Conservation (phyloP, 2,113 vertebrate genomes). For the Rhea americana region DNA sequence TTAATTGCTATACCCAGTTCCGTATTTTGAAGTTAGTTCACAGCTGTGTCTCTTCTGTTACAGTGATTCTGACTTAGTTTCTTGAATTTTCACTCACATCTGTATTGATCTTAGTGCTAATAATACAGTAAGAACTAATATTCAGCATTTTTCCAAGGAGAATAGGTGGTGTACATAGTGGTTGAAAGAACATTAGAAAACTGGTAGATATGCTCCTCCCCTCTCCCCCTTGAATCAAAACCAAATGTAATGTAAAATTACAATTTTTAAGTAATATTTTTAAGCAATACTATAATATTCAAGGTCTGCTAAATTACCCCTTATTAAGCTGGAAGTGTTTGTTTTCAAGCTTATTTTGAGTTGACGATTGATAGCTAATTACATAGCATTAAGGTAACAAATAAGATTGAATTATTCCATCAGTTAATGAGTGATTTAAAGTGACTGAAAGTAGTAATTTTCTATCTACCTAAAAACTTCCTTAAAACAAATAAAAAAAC, state of each 20-base stretch:
- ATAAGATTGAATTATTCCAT: neutral
- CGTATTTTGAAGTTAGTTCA: neutral
- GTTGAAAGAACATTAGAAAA: neutral
- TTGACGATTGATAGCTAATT: slow-evolving; percentile 4
- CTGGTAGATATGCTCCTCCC: neutral
- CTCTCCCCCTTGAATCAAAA: neutral
- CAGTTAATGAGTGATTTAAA: neutral
- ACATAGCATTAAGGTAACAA: neutral
- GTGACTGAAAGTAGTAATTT: neutral
- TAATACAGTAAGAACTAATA: neutral
- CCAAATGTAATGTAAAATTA: neutral
- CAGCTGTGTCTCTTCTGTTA: neutral
- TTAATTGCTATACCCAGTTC: neutral
- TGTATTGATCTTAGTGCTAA: neutral
- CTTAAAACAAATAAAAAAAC: neutral
- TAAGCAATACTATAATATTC: neutral
- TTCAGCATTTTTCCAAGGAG: neutral
- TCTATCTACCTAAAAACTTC: neutral
- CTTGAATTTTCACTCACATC: neutral
- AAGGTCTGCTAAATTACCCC: neutral
- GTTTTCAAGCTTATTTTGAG: neutral
- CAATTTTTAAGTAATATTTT: neutral
- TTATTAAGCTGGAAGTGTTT: neutral
- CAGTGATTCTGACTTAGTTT: neutral
- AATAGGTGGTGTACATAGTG: neutral